These are phyloP conservation scores for Cloeon dipterum DNA, from an alignment of 2,888 invertebrate genomes.

Conservation along the genomic window DNA sequence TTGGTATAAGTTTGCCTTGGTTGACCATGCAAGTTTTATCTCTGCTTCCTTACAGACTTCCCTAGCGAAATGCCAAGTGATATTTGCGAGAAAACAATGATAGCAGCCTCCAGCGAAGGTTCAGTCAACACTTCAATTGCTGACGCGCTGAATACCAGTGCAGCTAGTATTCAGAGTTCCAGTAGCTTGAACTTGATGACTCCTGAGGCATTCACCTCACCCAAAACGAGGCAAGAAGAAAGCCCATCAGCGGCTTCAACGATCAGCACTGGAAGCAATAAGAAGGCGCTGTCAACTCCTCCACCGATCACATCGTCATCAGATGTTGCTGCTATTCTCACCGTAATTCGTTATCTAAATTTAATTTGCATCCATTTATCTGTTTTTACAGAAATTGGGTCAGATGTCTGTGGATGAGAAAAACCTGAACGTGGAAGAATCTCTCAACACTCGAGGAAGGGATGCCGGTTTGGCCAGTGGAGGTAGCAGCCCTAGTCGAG, in stretches of 20 bases:
- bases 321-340: too few relatives aligned
- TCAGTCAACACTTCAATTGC: too few relatives aligned
- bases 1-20: too few relatives aligned
- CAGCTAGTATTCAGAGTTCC: too few relatives aligned
- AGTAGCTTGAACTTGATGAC: constrained; percentile 62
- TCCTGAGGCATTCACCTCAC: constrained; percentile 59
- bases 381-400: constrained; percentile 6
- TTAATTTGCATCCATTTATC: constrained; percentile 15
- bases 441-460: background rate
- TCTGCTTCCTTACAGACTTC: background rate
- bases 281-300: constrained; percentile 12
- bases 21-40: too few relatives aligned
- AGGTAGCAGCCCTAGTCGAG: constrained; percentile 74
- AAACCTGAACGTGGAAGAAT: constrained; percentile 11
- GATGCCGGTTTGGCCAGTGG: constrained; percentile 37
- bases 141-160: too few relatives aligned
- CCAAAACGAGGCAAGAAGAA: constrained; percentile 12
- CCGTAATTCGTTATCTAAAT: too few relatives aligned
- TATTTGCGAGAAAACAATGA: too few relatives aligned
- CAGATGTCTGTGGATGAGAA: constrained; percentile 14
- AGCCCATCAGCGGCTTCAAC: constrained; percentile 6
- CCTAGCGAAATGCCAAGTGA: too few relatives aligned
- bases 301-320: constrained; percentile 16
- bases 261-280: too few relatives aligned
- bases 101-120: too few relatives aligned